Evolutionary conservation across 2,113 vertebrate genomes (phyloP).

Genomic region (Genyomyrus donnyi): DNA sequence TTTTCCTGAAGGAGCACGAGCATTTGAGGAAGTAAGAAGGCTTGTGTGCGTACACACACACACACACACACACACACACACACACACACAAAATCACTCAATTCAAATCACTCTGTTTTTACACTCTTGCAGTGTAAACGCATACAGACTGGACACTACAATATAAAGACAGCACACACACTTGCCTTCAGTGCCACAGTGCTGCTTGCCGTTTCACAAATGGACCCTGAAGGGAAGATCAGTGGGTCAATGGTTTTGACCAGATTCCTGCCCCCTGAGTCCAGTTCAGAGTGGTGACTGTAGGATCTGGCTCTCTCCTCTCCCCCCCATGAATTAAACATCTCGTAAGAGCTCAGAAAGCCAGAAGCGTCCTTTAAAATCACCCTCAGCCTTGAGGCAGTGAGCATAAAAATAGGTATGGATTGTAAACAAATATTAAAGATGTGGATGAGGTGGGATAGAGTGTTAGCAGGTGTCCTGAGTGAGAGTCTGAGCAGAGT

Average conservation of each 20-base stretch:
- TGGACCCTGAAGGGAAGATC: not conserved
- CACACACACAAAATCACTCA: not conserved
- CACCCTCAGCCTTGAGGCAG: not conserved
- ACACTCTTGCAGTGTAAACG: not conserved
- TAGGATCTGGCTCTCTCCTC: not conserved
- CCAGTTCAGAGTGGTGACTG: not conserved
- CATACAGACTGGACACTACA: not conserved
- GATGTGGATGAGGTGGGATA: not conserved
- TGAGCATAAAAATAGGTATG: not conserved
- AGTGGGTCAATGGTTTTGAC: not conserved
- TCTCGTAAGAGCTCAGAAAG: not conserved
- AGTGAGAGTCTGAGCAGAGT: not conserved
- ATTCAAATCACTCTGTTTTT: not conserved
- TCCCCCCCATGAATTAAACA: constrained; percentile 2
- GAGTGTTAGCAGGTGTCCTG: not conserved
- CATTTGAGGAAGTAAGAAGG: constrained; percentile 74
- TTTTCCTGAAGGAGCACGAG: constrained; percentile 83
- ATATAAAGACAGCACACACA: not conserved
- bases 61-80: not conserved
- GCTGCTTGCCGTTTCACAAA: not conserved
- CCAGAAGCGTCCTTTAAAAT: not conserved
- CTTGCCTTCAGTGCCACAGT: not conserved
- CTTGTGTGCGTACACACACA: not conserved
- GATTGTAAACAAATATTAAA: not conserved
- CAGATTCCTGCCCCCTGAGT: not conserved